A percentile compares a stretch with the other conserved stretches of the same genome.
Evolutionary conservation across 2,888 invertebrate species (phyloP).

Genomic region (Trichopoda pennipes): DNA sequence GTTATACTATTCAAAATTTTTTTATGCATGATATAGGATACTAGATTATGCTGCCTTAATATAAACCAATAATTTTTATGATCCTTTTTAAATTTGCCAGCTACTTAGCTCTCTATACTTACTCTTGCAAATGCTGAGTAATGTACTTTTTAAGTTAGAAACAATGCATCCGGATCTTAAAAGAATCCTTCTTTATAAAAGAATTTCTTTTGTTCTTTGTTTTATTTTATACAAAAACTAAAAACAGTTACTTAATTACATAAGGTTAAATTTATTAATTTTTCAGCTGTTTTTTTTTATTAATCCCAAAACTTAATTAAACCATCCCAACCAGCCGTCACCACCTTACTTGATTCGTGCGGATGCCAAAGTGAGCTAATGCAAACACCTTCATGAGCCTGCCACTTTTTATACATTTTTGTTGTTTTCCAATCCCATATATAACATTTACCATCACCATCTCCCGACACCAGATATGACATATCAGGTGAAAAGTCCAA

Average conservation of each 20-base stretch:
- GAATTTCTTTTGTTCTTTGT: not conserved
- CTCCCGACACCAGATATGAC: conserved; percentile 98
- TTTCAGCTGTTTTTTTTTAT: conserved; percentile 70
- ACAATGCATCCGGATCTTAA: too few species aligned
- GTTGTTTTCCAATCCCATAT: conserved; percentile 99
- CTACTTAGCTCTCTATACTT: too few species aligned
- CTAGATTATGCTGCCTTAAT: too few species aligned
- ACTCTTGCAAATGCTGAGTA: too few species aligned
- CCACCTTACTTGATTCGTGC: conserved; percentile 97
- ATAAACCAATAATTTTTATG: too few species aligned
- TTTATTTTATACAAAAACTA: not conserved
- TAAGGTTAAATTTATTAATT: not conserved
- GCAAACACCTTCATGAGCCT: conserved; percentile 99
- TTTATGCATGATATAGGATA: too few species aligned
- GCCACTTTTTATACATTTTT: conserved; percentile 98
- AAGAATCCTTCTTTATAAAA: too few species aligned
- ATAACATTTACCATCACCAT: conserved; percentile 99
- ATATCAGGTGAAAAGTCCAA: conserved; percentile 99
- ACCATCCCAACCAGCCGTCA: conserved; percentile 99
- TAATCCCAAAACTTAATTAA: conserved; percentile 99
- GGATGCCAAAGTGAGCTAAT: conserved; percentile 98
- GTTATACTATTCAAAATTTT: too few species aligned
- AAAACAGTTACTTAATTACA: conserved; percentile 4
- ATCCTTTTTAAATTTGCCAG: too few species aligned
- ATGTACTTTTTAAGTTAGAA: too few species aligned